Conservation (phyloP, 2,113 vertebrate species). For the Girardinichthys multiradiatus region DNA sequence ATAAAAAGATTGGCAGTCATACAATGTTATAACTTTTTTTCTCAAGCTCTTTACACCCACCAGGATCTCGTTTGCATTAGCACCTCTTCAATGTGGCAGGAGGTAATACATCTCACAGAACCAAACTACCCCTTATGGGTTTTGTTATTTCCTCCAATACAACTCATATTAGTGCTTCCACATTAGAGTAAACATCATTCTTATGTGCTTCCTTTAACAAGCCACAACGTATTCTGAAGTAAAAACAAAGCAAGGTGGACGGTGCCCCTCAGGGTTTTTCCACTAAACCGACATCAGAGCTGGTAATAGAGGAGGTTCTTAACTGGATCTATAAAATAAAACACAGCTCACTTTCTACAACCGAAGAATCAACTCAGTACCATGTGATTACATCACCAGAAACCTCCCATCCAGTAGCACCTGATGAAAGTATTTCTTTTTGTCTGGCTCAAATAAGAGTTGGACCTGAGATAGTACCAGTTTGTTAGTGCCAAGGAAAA, state of each 20-base stretch:
- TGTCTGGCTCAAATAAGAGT: too few relatives aligned
- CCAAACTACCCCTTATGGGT: not conserved
- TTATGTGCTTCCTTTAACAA: not conserved
- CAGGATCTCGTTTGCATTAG: not conserved
- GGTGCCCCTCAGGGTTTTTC: not conserved
- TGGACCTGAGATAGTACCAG: not conserved
- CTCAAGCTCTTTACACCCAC: not conserved
- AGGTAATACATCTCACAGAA: not conserved
- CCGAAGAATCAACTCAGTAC: not conserved
- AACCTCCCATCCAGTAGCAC: not conserved
- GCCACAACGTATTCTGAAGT: not conserved
- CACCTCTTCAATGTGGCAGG: not conserved
- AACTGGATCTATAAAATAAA: not conserved
- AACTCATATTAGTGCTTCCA: not conserved
- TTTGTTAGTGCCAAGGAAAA: not conserved
- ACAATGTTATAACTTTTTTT: not conserved
- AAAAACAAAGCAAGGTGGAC: not conserved
- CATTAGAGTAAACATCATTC: not conserved
- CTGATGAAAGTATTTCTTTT: too few relatives aligned
- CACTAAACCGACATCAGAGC: not conserved
- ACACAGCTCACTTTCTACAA: not conserved
- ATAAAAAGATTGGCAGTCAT: not conserved
- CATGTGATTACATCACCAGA: not conserved
- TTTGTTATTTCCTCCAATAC: not conserved
- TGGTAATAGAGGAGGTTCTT: too few relatives aligned